Percentiles rank a stretch among this genome's conserved stretches.
Conservation (phyloP, 2,113 vertebrate genomes). For the Cisticola juncidis region DNA sequence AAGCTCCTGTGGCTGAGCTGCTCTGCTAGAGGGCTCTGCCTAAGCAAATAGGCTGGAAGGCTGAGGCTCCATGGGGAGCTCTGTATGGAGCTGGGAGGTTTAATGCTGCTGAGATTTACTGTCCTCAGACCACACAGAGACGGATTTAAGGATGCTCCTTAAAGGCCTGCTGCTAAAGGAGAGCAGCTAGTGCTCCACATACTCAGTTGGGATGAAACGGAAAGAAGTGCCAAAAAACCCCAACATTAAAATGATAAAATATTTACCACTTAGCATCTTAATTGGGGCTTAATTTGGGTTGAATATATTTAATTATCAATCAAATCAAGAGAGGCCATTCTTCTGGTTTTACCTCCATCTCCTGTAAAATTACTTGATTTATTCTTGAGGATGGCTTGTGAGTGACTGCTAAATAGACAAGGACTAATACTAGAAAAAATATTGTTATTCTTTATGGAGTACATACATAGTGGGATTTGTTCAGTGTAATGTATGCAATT, state of each 20-base stretch:
- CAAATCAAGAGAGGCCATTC: background rate
- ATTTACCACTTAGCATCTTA: background rate
- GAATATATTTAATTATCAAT: background rate
- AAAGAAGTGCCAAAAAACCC: background rate
- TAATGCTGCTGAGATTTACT: background rate
- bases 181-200: background rate
- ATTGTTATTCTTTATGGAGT: background rate
- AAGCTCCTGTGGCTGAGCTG: background rate
- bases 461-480: background rate
- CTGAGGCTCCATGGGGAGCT: background rate
- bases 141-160: background rate
- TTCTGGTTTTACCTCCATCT: background rate
- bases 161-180: background rate
- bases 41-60: background rate
- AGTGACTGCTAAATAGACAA: background rate
- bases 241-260: background rate
- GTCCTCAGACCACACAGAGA: rapidly evolving
- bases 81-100: background rate
- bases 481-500: background rate
- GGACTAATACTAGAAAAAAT: background rate
- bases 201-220: background rate
- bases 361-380: background rate
- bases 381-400: background rate
- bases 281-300: background rate
- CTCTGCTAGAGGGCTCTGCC: background rate